phyloP scores from a whole-genome alignment of 37 sponge, comb jelly and placozoan genomes.

The Bolinopsis microptera region DNA sequence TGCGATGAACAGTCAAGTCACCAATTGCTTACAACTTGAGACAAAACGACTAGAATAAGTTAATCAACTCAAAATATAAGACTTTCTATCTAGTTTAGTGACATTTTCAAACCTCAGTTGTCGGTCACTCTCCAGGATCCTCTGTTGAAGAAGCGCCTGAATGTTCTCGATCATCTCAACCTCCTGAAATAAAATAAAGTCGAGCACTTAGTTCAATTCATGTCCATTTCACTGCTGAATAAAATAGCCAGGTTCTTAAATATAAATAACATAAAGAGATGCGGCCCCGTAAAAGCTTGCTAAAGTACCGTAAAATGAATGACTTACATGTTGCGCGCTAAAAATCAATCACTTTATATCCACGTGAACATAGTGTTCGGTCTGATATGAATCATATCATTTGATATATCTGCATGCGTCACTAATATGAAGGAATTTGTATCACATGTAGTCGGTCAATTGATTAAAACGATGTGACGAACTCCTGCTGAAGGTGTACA shows the following conservation, averaged over 20 bases:
- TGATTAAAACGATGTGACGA: background rate
- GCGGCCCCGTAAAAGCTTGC: background rate
- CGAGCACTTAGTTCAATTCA: background rate
- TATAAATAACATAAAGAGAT: too few relatives aligned
- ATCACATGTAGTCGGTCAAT: background rate
- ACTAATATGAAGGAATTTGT: background rate
- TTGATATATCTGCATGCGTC: background rate
- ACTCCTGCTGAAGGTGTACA: background rate
- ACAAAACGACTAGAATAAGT: too few relatives aligned
- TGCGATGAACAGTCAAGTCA: too few relatives aligned
- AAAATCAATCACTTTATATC: background rate
- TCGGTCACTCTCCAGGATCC: conserved; percentile 15
- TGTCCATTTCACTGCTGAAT: background rate
- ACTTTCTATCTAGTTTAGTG: too few relatives aligned
- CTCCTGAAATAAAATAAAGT: background rate
- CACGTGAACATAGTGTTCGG: background rate
- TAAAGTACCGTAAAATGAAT: background rate
- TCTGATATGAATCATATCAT: background rate
- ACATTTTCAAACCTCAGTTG: conserved; percentile 56
- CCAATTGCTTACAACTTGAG: too few relatives aligned
- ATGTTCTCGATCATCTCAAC: conserved; percentile 58
- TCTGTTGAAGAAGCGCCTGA: conserved; percentile 31
- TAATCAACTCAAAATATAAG: too few relatives aligned
- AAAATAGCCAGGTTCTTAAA: background rate
- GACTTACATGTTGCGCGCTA: background rate